Conservation (phyloP, 1,140 invertebrate species). For the Listronotus oregonensis region DNA sequence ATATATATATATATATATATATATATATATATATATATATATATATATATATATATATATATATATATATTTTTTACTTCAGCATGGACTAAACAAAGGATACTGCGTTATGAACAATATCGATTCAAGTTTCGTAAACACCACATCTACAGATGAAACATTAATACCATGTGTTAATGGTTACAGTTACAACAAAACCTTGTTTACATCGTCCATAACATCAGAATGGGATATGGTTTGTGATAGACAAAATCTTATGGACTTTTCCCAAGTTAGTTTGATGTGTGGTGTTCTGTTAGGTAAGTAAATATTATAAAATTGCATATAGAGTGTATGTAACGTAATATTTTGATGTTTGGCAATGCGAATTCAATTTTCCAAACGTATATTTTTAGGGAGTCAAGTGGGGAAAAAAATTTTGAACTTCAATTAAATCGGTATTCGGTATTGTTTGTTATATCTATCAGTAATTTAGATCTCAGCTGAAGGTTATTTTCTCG, state of each 20-base stretch:
- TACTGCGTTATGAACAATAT: constrained; percentile 39
- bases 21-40: constrained; percentile 3
- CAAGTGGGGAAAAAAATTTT: too few species aligned
- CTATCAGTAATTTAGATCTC: too few species aligned
- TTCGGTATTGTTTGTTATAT: too few species aligned
- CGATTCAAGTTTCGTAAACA: constrained; percentile 4
- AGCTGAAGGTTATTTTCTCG: too few species aligned
- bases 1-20: too few species aligned
- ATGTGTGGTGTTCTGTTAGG: constrained; percentile 61
- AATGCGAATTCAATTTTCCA: too few species aligned
- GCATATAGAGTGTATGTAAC: too few species aligned
- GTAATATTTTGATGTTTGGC: too few species aligned
- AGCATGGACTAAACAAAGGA: constrained; percentile 39
- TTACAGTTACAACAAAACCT: constrained; percentile 59
- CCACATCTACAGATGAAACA: constrained; percentile 3
- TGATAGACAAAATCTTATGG: constrained; percentile 56
- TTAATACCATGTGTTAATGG: constrained; percentile 44
- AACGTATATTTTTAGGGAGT: too few species aligned
- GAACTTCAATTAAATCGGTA: too few species aligned
- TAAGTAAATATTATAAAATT: constrained; percentile 36
- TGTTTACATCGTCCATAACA: constrained; percentile 58
- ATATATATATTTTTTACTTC: constrained; percentile 3
- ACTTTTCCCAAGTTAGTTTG: constrained; percentile 59
- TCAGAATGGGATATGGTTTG: constrained; percentile 62
- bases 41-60: background rate